Evolutionary conservation across 2,797 vertebrate genomes (phyloP), one percentile per base, ranked within the genome.

Genomic region (Gymnothorax reevesii): DNA sequence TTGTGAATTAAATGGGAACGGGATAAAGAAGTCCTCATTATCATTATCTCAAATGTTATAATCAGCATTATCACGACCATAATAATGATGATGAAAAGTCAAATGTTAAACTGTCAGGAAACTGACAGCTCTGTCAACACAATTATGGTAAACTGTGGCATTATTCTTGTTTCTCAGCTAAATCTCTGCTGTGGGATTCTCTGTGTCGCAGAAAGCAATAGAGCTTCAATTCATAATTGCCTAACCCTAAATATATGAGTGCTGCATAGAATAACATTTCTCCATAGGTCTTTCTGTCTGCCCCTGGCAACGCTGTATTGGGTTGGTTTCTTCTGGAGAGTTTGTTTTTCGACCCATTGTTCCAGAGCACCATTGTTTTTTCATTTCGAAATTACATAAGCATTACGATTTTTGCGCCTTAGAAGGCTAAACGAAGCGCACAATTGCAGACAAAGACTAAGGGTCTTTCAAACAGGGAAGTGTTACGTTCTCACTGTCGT

Each of bases 31-130:
- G 83, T 84, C 27, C 83, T 84, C 83, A 84, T 84, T 84, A 84
- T 84, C 83, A 84, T 84, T 66, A 84, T 84, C 83, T 84, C 83
- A 84, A 84, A 84, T 60, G 59, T 62, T 84, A 84, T 84, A 84
- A 84, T 84, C 83, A 84, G 83, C 83, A 84, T 52, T 84, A 84
- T 84, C 59, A 33, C 83, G 60, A 84, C 83, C 83, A 66, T 84
- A 84, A 69, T 66, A 84, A 84, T 66, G 83, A 66, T 84, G 83
- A 84, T 84, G 83, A 84, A 84, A 84, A 84, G 83, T 84, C 60
- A 84, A 84, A 84, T 84, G 83, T 84, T 84, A 84, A 84, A 69
- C 60, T 69, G 60, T 84, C 83, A 66, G 83, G 83, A 84, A 84
- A 84, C 83, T 84, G 83, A 84, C 83, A 84, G 60, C 42, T 64